Conservation (phyloP, 1,140 invertebrate species). For the Luehdorfia chinensis region DNA sequence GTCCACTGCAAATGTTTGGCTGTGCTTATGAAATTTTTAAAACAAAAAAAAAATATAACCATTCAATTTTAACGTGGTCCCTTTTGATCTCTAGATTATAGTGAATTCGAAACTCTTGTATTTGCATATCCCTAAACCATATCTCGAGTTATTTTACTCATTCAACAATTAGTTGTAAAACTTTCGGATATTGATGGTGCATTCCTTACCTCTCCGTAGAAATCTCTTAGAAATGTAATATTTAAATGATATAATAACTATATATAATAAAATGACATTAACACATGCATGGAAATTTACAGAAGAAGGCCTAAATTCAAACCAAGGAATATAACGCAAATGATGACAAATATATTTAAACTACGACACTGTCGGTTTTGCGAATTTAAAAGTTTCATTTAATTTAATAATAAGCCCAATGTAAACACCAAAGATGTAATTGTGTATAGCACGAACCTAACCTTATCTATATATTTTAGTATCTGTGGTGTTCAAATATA, state of each 20-base stretch:
- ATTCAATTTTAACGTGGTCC: constrained; percentile 37
- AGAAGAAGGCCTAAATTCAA: neutral
- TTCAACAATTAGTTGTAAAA: constrained; percentile 22
- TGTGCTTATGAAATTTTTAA: constrained; percentile 59
- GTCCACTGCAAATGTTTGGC: constrained; percentile 63
- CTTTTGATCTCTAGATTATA: constrained; percentile 31
- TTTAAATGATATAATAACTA: neutral
- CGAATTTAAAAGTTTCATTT: too few relatives aligned
- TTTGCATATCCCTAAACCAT: constrained; percentile 56
- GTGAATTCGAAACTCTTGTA: constrained; percentile 30
- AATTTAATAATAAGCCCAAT: too few relatives aligned
- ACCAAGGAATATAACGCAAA: constrained; percentile 1
- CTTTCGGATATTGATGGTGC: constrained; percentile 36
- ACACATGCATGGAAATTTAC: too few relatives aligned
- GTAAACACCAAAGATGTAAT: too few relatives aligned
- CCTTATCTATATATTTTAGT: too few relatives aligned
- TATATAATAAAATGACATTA: neutral
- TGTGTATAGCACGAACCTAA: too few relatives aligned
- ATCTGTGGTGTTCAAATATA: too few relatives aligned
- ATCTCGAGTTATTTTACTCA: constrained; percentile 31
- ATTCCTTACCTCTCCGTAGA: constrained; percentile 22
- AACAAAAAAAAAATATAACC: constrained; percentile 34
- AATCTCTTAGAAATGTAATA: neutral
- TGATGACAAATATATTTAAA: too few relatives aligned
- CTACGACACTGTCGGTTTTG: too few relatives aligned